phyloP scores from a whole-genome alignment of 2,113 vertebrate genomes.

The Coreoperca whiteheadi region DNA sequence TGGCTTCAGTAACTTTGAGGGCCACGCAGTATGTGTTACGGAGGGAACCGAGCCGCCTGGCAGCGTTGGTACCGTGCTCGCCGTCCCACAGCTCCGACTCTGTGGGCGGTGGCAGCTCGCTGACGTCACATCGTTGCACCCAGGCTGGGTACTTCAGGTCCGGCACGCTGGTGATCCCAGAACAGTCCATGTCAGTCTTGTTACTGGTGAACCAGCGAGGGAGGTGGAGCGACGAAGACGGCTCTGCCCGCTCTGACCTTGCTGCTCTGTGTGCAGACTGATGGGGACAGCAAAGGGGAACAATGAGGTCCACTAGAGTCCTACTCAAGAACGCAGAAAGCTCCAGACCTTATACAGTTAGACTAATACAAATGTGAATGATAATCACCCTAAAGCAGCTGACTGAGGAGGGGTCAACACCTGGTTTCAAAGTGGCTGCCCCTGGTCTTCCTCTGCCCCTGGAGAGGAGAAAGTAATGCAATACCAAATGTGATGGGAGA shows the following conservation, averaged over 20 bases:
- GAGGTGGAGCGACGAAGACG: constrained; percentile 11
- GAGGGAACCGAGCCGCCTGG: not conserved
- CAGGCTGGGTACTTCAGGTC: constrained; percentile 59
- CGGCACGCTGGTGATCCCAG: constrained; percentile 48
- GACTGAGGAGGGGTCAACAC: constrained; percentile 2
- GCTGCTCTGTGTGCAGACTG: constrained; percentile 31
- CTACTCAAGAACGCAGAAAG: not conserved
- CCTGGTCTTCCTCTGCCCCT: constrained; percentile 23
- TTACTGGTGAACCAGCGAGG: constrained; percentile 63
- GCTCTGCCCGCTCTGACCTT: constrained; percentile 7
- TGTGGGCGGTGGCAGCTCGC: not conserved
- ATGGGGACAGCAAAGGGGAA: not conserved
- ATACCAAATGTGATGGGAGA: not conserved
- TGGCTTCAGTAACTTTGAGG: not conserved
- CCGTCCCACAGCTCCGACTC: constrained; percentile 18
- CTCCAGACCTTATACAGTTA: not conserved
- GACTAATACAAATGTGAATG: not conserved
- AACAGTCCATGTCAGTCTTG: constrained; percentile 48
- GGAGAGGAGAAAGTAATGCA: not conserved
- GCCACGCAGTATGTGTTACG: too few relatives aligned
- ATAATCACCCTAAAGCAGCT: constrained; percentile 30
- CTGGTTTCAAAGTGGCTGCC: constrained; percentile 10
- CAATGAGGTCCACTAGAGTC: not conserved
- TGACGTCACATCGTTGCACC: constrained; percentile 51
- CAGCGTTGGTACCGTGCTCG: not conserved